A percentile compares a stretch with the other conserved stretches of the same genome.
These are phyloP conservation scores for Peromyscus eremicus DNA, from an alignment of 2,797 vertebrate species.

Conservation along the genomic window DNA sequence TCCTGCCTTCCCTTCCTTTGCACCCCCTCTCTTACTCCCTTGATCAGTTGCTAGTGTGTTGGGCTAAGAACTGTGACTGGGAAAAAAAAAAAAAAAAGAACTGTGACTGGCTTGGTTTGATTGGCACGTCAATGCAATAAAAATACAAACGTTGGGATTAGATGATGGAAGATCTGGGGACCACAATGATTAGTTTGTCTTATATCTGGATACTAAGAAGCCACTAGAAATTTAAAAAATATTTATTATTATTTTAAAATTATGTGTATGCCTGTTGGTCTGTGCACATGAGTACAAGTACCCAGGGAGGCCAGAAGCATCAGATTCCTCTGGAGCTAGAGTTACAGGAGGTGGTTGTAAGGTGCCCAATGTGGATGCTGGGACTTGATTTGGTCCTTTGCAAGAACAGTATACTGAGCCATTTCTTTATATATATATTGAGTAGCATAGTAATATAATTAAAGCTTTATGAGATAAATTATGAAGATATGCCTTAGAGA, in stretches of 20 bases:
- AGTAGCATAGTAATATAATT: constrained; percentile 36
- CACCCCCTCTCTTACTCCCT: not conserved
- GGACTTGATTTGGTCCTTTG: not conserved
- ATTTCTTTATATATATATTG: not conserved
- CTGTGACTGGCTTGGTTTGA: not conserved
- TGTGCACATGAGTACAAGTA: not conserved
- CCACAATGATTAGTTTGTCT: not conserved
- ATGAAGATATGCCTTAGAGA: constrained; percentile 5
- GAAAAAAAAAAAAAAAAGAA: not conserved
- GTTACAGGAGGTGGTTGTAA: not conserved
- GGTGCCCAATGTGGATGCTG: not conserved
- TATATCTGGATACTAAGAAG: constrained; percentile 43
- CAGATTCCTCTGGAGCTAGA: not conserved
- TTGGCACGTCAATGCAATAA: not conserved
- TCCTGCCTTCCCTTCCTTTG: not conserved
- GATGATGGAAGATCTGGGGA: not conserved
- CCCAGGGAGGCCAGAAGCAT: not conserved
- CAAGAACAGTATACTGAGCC: not conserved
- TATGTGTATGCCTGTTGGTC: not conserved
- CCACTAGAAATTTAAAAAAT: not conserved
- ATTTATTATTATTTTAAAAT: not conserved
- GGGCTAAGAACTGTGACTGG: not conserved
- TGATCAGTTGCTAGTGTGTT: not conserved
- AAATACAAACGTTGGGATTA: not conserved
- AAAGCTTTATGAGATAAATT: constrained; percentile 49